These are phyloP conservation scores for Callimorpha dominula DNA, from an alignment of 2,888 invertebrate genomes.

Conservation along the genomic window DNA sequence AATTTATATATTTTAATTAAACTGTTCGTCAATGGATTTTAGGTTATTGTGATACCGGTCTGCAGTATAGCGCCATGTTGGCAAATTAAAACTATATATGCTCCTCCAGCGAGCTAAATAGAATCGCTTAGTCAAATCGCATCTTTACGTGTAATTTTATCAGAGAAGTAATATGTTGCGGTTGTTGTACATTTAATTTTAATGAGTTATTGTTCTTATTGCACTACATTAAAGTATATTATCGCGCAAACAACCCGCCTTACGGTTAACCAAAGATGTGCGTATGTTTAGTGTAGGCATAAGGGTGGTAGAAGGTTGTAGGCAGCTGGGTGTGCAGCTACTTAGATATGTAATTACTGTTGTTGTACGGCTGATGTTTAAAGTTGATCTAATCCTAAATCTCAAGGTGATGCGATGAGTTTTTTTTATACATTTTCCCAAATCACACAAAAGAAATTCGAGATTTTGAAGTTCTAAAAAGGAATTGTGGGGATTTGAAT, in stretches of 20 bases:
- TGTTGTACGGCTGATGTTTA: slow-evolving; percentile 8
- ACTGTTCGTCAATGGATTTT: background rate
- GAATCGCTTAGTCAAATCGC: background rate
- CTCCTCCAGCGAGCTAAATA: background rate
- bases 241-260: slow-evolving; percentile 66
- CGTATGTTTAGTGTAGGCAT: slow-evolving; percentile 60
- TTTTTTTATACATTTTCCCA: no score
- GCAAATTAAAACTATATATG: background rate
- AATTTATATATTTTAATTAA: background rate
- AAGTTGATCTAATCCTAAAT: slow-evolving; percentile 23
- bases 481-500: no score
- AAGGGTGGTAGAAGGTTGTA: slow-evolving; percentile 55
- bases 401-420: background rate
- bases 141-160: background rate
- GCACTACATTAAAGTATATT: slow-evolving; percentile 18
- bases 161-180: background rate
- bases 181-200: slow-evolving; percentile 4
- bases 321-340: slow-evolving; percentile 63
- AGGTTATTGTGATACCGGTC: background rate
- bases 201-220: slow-evolving; percentile 1
- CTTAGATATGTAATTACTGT: slow-evolving; percentile 48
- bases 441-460: no score
- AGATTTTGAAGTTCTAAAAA: no score
- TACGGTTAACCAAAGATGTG: slow-evolving; percentile 69
- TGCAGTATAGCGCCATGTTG: background rate